Evolutionary conservation across 2,888 invertebrate genomes (phyloP), one percentile per base, ranked within the genome.

Genomic region (Lithodes maja): DNA sequence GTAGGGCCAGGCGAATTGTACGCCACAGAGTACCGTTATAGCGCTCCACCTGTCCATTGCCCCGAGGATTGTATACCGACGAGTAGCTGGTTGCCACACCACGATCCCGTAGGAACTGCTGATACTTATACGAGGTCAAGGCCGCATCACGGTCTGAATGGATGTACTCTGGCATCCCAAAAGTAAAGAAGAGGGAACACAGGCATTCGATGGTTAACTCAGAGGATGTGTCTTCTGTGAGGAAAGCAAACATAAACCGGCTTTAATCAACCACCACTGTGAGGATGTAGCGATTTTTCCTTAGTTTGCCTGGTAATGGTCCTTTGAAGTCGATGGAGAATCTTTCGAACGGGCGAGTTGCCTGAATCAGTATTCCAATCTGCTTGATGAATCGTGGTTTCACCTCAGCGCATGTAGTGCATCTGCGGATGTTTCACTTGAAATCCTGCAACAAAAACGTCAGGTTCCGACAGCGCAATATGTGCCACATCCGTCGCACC

Each of bases 31-130:
- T 79, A 2, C 83, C 90, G 52, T 78, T 90, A 3, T 52, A 61
- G 55, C 69, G 50, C 33, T 83, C 77, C 12, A 52, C 61, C 15
- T 87, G 83, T 12, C 87, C 75, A n/a, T 75, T 83, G 49, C 61
- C 87, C 33, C 9, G 75, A 9, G 80, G 15, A 54, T 79, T 79
- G 61, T 61, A 61, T 61, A 1, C 61, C 17, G 69, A 61, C 5
- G 2, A 52, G 71, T 53, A 69, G 52, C 80, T 86, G 9, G 79
- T 68, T 1, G 79, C 80, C 9, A 80, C 71, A 1, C 50, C 68
- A 80, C 54, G 79, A 7, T 50, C 17, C 12, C 12, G 52, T 69
- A 86, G 69, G 15, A 86, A 80, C 69, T 80, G 17, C 52, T 17
- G 49, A 54, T 69, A 86, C 12, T 52, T 68, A 5, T 1, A 3